These are phyloP conservation scores for Eclectus roratus DNA, from an alignment of 2,113 vertebrate genomes.

Conservation along the genomic window DNA sequence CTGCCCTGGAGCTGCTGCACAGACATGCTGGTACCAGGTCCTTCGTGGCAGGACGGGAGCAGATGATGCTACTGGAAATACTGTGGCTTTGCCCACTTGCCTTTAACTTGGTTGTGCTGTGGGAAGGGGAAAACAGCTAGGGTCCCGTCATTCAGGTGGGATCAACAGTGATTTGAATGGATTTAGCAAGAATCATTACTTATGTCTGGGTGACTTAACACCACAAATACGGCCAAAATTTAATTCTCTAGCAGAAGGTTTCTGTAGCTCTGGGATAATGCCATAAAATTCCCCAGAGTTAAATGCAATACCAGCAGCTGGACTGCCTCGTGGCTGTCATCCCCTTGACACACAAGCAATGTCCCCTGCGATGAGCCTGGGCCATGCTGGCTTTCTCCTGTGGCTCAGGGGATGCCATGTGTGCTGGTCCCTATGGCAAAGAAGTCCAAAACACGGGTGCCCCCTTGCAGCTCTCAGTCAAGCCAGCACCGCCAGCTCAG, in stretches of 20 bases:
- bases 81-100: fast-evolving
- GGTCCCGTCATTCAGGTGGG: neutral
- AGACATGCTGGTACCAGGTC: neutral
- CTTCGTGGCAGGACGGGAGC: neutral
- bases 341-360: no score
- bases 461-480: neutral
- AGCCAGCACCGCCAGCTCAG: neutral
- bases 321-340: fast-evolving
- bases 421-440: fast-evolving
- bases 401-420: fast-evolving
- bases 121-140: neutral
- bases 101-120: neutral
- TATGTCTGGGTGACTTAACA: neutral
- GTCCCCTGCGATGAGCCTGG: neutral
- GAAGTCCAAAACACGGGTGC: neutral
- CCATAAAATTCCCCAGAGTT: neutral
- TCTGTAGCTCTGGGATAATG: neutral
- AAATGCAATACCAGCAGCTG: neutral
- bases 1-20: neutral
- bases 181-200: neutral
- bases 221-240: neutral
- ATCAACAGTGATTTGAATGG: fast-evolving
- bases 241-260: neutral
- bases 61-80: neutral
- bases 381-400: neutral